A percentile compares a stretch with the other conserved stretches of the same genome.
These are phyloP conservation scores for Pardosa pseudoannulata DNA, from an alignment of 2,888 invertebrate genomes.

Conservation along the genomic window DNA sequence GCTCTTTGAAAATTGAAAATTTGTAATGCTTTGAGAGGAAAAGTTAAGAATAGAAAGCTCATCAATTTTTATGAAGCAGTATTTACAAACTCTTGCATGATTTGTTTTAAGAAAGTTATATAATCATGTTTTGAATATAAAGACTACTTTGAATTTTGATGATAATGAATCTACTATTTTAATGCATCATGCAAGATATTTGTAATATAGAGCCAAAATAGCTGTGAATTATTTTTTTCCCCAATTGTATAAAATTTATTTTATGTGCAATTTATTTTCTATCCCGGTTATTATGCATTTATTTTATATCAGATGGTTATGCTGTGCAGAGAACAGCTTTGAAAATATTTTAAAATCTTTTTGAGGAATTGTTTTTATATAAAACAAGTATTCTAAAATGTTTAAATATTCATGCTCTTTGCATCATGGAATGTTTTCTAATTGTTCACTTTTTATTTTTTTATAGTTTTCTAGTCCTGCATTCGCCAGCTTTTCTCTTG, in stretches of 20 bases:
- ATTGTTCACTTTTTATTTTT: slow-evolving; percentile 57
- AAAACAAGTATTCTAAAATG: slow-evolving; percentile 34
- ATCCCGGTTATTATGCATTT: slow-evolving; percentile 18
- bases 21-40: neutral
- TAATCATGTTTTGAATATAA: neutral
- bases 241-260: neutral
- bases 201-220: slow-evolving; percentile 9
- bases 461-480: slow-evolving; percentile 66
- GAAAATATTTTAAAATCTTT: slow-evolving; percentile 32
- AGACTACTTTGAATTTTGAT: neutral
- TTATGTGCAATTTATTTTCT: slow-evolving; percentile 2
- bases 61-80: neutral
- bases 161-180: neutral
- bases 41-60: neutral
- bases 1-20: slow-evolving; percentile 25
- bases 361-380: slow-evolving; percentile 26
- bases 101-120: neutral
- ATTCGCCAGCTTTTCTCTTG: slow-evolving; percentile 61
- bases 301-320: slow-evolving; percentile 16
- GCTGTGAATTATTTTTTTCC: neutral
- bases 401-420: slow-evolving; percentile 42
- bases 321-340: slow-evolving; percentile 16
- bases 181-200: neutral
- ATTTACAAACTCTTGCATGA: slow-evolving; percentile 9
- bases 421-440: slow-evolving; percentile 67